Evolutionary conservation across 35 echinoderm and acorn worm genomes (phyloP), one percentile per base, ranked within the genome.

Genomic region (Stichopus chloronotus): DNA sequence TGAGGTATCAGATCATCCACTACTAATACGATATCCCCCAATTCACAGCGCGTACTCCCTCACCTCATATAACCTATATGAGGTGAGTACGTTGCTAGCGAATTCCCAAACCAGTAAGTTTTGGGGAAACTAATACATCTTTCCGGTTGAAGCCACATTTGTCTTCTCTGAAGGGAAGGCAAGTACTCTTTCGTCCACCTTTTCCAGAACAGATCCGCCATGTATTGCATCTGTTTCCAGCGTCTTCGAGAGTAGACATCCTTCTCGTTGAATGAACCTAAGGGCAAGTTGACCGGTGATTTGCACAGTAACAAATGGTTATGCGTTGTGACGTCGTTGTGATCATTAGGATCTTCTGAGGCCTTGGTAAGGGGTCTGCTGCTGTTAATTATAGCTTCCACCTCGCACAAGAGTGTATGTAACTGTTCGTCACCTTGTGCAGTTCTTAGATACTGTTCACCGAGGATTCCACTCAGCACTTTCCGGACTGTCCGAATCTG

Each of bases 261-360:
- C 59, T 61, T 61, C 59, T 61, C 59, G 14, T 10, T 61, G 59
- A 61, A 61, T 14, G 8, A 10, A 1, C 59, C 59, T 56, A 19
- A 63, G 5, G 88, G 63, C 24, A 90, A 19, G 16, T n/a, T 16
- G 14, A 25, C 10, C 25, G 63, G 22, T 59, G 7, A 25, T 53
- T 90, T 90, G 59, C 63, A 53, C 55, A n/a, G n/a, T 17, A 93
- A 54, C 69, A 95, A 8, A 56, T 81, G 11, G 59, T 95, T 82
- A 60, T 69, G 91, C 14, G 84, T 90, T 14, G n/a, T 7, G 6
- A n/a, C n/a, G n/a, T n/a, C n/a, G n/a, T n/a, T n/a, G 17, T 16
- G 7, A 21, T n/a, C 16, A 19, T n/a, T 74, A n/a, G n/a, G 9
- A 21, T 72, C 68, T 19, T 72, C 68, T 16, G 69, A 19, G 17